Conservation (phyloP, 2,888 invertebrate genomes). For the Plutella xylostella region DNA sequence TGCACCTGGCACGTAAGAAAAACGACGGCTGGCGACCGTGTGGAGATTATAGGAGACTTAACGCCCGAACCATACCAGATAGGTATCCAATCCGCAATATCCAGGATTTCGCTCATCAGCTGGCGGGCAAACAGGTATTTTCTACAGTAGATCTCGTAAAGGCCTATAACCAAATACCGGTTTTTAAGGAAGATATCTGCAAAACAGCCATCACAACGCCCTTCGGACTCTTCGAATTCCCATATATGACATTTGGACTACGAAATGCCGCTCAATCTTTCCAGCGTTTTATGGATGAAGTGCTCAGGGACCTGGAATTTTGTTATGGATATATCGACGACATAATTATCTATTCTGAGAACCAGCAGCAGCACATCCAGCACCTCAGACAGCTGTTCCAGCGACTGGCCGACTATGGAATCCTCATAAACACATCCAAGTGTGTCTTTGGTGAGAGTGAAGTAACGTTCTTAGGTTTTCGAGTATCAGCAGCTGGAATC, state of each 20-base stretch:
- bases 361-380: constrained; percentile 10
- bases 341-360: constrained; percentile 21
- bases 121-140: constrained; percentile 15
- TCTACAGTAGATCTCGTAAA: constrained; percentile 19
- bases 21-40: constrained; percentile 11
- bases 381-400: constrained; percentile 23
- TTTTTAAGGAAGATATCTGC: constrained; percentile 25
- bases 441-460: constrained; percentile 20
- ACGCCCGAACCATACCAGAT: background rate
- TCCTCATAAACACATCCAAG: constrained; percentile 21
- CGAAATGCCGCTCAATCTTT: constrained; percentile 25
- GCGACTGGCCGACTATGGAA: constrained; percentile 18
- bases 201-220: constrained; percentile 31
- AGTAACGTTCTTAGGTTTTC: constrained; percentile 21
- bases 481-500: constrained; percentile 21
- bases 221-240: constrained; percentile 28
- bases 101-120: constrained; percentile 13
- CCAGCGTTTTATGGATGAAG: no score
- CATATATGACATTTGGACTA: constrained; percentile 27
- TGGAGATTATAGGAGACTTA: background rate
- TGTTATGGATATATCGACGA: constrained; percentile 30
- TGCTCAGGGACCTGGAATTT: no score
- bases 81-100: constrained; percentile 17
- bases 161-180: constrained; percentile 39
- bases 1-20: constrained; percentile 25